Evolutionary conservation across 2,113 vertebrate species (phyloP), one percentile per base, ranked within the genome.

Genomic region (Pongo abelii): DNA sequence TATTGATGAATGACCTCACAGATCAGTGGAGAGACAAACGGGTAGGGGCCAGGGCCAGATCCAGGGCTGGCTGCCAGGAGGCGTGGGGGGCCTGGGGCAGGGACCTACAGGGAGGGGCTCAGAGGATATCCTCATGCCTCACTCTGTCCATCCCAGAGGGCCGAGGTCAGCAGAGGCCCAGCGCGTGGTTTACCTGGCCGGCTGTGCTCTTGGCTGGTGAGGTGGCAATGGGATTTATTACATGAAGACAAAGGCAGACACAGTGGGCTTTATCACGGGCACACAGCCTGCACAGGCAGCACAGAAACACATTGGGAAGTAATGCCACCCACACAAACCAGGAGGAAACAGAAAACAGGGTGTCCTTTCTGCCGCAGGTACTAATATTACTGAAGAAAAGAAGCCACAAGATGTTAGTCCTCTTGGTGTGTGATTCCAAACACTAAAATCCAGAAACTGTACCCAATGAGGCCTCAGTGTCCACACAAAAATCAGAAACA

Each of bases 401-500:
- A 77, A 6, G 27, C 59, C 35, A 30, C 0, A 1, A 40, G 80
- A 46, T 59, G 25, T 16, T 4, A 27, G 25, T 10, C 40, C 59
- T 57, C 74, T 14, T 8, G 35, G 40, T 0, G 13, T 11, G 75
- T 23, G n/a, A 13, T 4, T 27, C 50, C 10, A 3, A 38, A 27
- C 55, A 48, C 59, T 64, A 32, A 88, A 81, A 18, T 8, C 84
- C 81, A 43, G 59, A 12, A 4, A 0, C 35, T 4, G 16, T 16
- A 38, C 57, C 57, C 8, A 4, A 1, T 1, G 5, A 38, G 91
- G 48, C 70, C 48, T 72, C 61, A 0, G 0, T 4, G 38, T 10
- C 48, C 46, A 32, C 2, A 1, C 4, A 35, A 0, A 6, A 30
- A 69, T 11, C 8, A 17, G 52, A 3, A n/a, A 16, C 0, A 12